These are phyloP conservation scores for Otolemur garnettii DNA, from an alignment of 2,113 vertebrate species.

Conservation along the genomic window DNA sequence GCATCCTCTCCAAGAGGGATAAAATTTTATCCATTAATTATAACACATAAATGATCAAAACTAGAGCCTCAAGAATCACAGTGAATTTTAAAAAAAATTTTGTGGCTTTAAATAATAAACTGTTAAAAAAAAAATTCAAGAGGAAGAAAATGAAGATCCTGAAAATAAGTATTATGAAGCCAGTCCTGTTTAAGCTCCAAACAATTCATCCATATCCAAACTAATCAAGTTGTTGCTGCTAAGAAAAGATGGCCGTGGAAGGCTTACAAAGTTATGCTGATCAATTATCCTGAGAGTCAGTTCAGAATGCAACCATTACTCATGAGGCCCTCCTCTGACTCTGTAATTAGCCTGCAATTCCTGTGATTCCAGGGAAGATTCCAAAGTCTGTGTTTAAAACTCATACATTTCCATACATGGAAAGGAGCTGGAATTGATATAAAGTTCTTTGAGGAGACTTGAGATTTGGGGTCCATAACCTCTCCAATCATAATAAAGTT, in stretches of 20 bases:
- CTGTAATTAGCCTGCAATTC: constrained; percentile 49
- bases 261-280: constrained; percentile 9
- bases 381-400: constrained; percentile 29
- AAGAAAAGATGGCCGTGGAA: constrained; percentile 34
- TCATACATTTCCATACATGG: constrained; percentile 32
- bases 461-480: background rate
- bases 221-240: constrained; percentile 59
- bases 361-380: constrained; percentile 34
- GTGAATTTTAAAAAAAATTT: constrained; percentile 41
- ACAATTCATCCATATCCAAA: constrained; percentile 59
- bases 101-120: constrained; percentile 69
- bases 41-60: constrained; percentile 59
- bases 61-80: background rate
- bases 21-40: constrained; percentile 49
- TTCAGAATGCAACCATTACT: constrained; percentile 67
- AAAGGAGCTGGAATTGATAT: background rate
- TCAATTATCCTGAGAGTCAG: constrained; percentile 48
- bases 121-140: constrained; percentile 39
- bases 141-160: constrained; percentile 53
- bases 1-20: background rate
- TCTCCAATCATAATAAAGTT: background rate
- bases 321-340: background rate
- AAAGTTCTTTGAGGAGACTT: background rate
- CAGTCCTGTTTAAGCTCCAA: constrained; percentile 50
- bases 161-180: constrained; percentile 63